Evolutionary conservation across 2,797 vertebrate species (phyloP), one percentile per base, ranked within the genome.

Genomic region (Thripadectes ignobilis): DNA sequence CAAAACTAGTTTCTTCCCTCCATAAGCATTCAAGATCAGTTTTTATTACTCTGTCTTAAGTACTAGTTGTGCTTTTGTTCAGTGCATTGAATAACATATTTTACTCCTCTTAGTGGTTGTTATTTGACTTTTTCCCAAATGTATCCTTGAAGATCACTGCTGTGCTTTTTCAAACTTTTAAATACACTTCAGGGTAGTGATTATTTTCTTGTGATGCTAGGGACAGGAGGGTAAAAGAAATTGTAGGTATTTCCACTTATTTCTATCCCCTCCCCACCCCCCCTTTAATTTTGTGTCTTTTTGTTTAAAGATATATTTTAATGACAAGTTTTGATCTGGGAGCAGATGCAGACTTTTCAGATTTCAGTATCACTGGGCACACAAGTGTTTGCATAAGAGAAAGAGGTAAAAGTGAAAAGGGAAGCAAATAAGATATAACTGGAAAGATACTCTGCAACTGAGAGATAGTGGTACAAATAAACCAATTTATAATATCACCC

Each of bases 201-300:
- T 34, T 72, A 38, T 39, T 89, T 75, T 82, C 74, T 82, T 45
- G 24, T 66, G 24, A 14, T 8, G 4, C 10, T 32, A 52, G 8
- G 20, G 26, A 61, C 12, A 84, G 16, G 12, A 86, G 68, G 27
- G 36, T 4, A 39, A n/a, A 48, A 3, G 21, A 59, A 83, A 85
- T 48, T 4, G 10, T 29, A 10, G 7, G 4, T 51, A 7, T 78
- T 91, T 24, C 4, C 4, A 14, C 6, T 61, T 68, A 49, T 49
- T 66, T n/a, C 9, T 9, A 0, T 0, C 7, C 21, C 18, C n/a
- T 10, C 18, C 18, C 43, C 9, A 2, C 9, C 7, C 12, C 9
- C 4, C 9, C 24, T 48, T 48, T 48, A 23, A 14, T 48, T 48
- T 48, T 23, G 22, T 48, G 46, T 4, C 2, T 1, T 7, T 49